A percentile compares a stretch with the other conserved stretches of the same genome.
Conservation (phyloP, 1,140 invertebrate species). For the Camponotus vicinus region DNA sequence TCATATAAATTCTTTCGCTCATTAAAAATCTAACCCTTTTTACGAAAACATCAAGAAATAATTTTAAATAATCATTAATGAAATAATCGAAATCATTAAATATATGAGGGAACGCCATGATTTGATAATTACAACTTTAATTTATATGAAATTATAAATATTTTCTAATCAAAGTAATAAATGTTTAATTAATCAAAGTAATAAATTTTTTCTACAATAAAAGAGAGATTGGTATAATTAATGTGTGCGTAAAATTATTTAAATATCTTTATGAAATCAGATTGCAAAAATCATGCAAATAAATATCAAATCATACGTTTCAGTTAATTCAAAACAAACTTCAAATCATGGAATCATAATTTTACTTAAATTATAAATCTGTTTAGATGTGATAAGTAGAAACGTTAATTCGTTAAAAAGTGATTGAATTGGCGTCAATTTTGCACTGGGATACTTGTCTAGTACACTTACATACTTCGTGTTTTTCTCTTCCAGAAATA, state of each 20-base stretch:
- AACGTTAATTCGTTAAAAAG: background rate
- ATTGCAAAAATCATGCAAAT: too few relatives aligned
- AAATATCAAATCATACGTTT: background rate
- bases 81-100: background rate
- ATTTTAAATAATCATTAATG: background rate
- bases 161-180: background rate
- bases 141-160: background rate
- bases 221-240: background rate
- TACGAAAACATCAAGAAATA: background rate
- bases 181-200: too few relatives aligned
- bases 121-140: background rate
- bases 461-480: background rate
- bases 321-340: background rate
- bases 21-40: slow-evolving; percentile 16
- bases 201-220: background rate
- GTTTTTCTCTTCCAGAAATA: background rate
- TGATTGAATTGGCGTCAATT: background rate
- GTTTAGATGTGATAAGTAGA: background rate
- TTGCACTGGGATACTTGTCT: background rate
- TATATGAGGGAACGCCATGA: background rate
- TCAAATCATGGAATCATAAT: background rate
- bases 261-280: background rate
- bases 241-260: background rate
- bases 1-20: slow-evolving; percentile 27
- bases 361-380: slow-evolving; percentile 1